Conservation (phyloP, 2,888 invertebrate species). For the Lasioglossum figueresi region DNA sequence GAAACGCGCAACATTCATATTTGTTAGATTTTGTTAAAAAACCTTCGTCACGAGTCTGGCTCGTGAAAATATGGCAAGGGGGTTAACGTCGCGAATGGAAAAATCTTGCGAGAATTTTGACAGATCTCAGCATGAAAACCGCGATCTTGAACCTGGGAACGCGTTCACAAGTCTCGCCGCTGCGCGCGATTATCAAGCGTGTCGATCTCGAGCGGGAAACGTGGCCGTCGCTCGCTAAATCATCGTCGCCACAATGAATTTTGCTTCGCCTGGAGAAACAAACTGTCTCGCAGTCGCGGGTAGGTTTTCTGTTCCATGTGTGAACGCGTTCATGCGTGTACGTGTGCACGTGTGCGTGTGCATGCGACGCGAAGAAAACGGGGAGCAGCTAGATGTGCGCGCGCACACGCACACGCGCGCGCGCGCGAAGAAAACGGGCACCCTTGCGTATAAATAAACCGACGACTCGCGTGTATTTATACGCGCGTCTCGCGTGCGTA, state of each 20-base stretch:
- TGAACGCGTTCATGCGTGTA: not conserved
- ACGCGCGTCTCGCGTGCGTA: slow-evolving; percentile 63
- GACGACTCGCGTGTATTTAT: slow-evolving; percentile 61
- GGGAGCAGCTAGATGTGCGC: not conserved
- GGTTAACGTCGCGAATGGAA: not conserved
- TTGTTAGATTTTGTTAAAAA: too few species aligned
- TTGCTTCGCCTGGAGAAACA: slow-evolving; percentile 27
- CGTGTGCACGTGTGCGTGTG: not conserved
- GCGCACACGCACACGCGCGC: not conserved
- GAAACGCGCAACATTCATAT: too few species aligned
- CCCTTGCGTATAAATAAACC: slow-evolving; percentile 66
- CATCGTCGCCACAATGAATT: slow-evolving; percentile 48
- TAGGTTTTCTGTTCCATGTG: slow-evolving; percentile 13
- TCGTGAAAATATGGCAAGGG: too few species aligned
- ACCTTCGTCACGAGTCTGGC: too few species aligned
- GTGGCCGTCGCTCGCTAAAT: slow-evolving; percentile 17
- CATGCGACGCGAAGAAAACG: not conserved
- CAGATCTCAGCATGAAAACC: not conserved
- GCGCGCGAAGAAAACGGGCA: slow-evolving; percentile 34
- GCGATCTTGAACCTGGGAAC: slow-evolving; percentile 19
- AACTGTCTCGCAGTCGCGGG: slow-evolving; percentile 1
- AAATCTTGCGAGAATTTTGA: not conserved
- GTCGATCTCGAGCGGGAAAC: slow-evolving; percentile 25
- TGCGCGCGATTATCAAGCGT: slow-evolving; percentile 26
- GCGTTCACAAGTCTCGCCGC: slow-evolving; percentile 8